Base-by-base conservation (phyloP, 2,888 invertebrate genomes). In the Nemapogon koenigi region DNA sequence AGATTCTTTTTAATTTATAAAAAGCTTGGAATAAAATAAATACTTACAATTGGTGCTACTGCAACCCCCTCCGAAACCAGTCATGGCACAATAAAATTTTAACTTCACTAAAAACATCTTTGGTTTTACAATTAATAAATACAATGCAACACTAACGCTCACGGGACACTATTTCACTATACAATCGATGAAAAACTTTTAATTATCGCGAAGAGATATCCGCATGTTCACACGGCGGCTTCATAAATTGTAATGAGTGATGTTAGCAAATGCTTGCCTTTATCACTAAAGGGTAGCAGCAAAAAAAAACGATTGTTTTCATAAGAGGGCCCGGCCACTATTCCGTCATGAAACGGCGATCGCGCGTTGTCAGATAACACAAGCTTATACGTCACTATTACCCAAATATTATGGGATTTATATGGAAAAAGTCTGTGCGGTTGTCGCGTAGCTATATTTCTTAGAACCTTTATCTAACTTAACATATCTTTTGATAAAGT, bases 291-390 rank as follows among this genome's bases (percentile, higher is more conserved):
- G n/a, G n/a, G n/a, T n/a, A n/a, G n/a, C n/a, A 70, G 75, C 72
- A 75, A 35, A 31, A 27, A 31, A 76, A 75, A 71, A 63, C 42
- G 64, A 66, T 68, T 75, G 73, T 75, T 76, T 72, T 65, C 61
- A 57, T 57, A 55, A 51, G 64, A 66, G 70, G 68, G 72, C 64
- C 65, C 55, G 61, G 11, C 19, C 16, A 13, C 31, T n/a, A 31
- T 11, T 31, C 31, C 31, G 31, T 16, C 16, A 16, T 29, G 29
- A 14, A 31, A 33, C 33, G 17, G 11, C n/a, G n/a, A 16, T 14
- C 10, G 13, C 18, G 16, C 19, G n/a, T n/a, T n/a, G n/a, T n/a
- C n/a, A n/a, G n/a, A n/a, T n/a, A n/a, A n/a, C n/a, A n/a, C n/a
- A n/a, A n/a, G n/a, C n/a, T n/a, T n/a, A n/a, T n/a, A n/a, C n/a